phyloP scores from a whole-genome alignment of 2,797 vertebrate species.

The Avahi laniger region DNA sequence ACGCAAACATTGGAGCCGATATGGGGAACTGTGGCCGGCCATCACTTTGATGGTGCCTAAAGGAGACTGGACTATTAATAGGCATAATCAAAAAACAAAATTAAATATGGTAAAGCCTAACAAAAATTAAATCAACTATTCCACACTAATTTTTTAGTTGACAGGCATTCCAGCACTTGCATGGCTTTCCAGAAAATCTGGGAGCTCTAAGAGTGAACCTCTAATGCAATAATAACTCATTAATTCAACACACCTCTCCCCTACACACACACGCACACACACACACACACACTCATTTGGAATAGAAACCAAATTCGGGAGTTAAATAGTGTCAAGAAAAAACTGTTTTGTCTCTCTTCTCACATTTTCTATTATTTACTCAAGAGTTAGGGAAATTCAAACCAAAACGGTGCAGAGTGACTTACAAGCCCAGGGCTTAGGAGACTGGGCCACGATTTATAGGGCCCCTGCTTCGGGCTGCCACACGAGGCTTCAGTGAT shows the following conservation, averaged over 20 bases:
- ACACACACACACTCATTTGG: neutral
- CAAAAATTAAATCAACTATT: neutral
- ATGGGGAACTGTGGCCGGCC: neutral
- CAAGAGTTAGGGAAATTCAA: neutral
- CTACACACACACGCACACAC: too few species aligned
- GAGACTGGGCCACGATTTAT: neutral
- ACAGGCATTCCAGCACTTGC: neutral
- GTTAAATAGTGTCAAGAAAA: neutral
- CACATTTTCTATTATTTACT: neutral
- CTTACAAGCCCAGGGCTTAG: neutral
- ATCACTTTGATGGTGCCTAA: neutral
- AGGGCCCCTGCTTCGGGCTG: accelerated
- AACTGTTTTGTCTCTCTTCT: neutral
- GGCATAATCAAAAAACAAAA: neutral
- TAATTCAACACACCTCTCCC: neutral
- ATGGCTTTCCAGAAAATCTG: neutral
- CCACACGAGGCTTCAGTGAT: accelerated
- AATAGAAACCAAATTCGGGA: neutral
- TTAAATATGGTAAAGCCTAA: neutral
- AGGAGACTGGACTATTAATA: neutral
- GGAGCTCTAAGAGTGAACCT: neutral
- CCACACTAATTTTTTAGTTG: neutral
- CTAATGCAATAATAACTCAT: neutral
- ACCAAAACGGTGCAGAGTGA: neutral
- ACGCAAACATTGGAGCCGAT: neutral